phyloP scores from a whole-genome alignment of 1,140 invertebrate genomes.

The Drosophila nigromelanica region DNA sequence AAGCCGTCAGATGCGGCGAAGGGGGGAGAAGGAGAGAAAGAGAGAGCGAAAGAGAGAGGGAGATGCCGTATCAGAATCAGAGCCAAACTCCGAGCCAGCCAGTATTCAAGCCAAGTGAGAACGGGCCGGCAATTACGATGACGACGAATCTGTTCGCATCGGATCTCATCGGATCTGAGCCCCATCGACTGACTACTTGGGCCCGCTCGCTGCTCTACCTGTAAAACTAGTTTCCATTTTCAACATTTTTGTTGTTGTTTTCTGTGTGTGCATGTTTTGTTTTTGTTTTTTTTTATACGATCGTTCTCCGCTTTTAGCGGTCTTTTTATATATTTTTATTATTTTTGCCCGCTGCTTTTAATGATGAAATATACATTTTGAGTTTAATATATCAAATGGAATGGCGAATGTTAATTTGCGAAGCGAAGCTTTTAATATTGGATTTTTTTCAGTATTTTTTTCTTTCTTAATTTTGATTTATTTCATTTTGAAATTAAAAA shows the following conservation, averaged over 20 bases:
- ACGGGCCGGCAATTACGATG: conserved; percentile 34
- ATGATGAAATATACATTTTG: conserved; percentile 83
- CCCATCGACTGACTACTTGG: conserved; percentile 24
- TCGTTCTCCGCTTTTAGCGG: conserved; percentile 57
- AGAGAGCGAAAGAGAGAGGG: conserved; percentile 23
- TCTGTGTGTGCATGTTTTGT: conserved; percentile 6
- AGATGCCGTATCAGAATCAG: neutral
- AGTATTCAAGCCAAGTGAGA: conserved; percentile 19
- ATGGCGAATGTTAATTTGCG: conserved; percentile 79
- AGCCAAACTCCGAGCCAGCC: conserved; percentile 5
- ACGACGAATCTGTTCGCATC: conserved; percentile 70
- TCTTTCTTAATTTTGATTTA: conserved; percentile 78
- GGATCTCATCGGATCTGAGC: conserved; percentile 65
- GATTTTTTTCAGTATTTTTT: conserved; percentile 27
- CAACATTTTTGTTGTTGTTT: conserved; percentile 24
- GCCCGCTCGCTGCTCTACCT: conserved; percentile 53
- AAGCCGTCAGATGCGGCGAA: conserved; percentile 1
- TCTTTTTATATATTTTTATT: conserved; percentile 29
- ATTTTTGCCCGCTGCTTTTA: conserved; percentile 66
- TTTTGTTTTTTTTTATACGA: conserved; percentile 27
- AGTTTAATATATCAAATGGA: conserved; percentile 81
- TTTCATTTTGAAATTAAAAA: conserved; percentile 81
- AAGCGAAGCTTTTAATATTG: conserved; percentile 38
- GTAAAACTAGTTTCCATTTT: conserved; percentile 82
- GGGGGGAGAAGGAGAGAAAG: conserved; percentile 12